Base-by-base conservation (phyloP, 2,797 vertebrate species). In the Poecile montanus region DNA sequence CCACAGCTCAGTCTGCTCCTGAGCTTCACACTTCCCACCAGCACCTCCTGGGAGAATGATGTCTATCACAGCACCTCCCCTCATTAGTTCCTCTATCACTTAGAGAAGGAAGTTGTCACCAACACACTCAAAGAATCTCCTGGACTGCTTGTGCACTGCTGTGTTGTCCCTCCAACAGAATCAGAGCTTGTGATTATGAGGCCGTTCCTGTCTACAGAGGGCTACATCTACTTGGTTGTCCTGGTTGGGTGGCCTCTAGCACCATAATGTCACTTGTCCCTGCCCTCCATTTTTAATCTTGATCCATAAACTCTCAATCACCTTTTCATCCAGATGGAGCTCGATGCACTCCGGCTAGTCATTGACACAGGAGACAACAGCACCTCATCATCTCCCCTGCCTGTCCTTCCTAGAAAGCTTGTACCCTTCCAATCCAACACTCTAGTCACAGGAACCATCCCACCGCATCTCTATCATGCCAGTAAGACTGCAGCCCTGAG, bases 1-100 rank as follows among this genome's bases (percentile, higher is more conserved):
- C 36, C 25, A 26, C 10, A 74, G 48, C 21, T 47, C 30, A 74
- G 13, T 13, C 21, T 27, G 27, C 16, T 62, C 36, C 29, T 44
- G 16, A 56, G 13, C 36, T 21, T 42, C 23, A 11, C 6, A 13
- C 21, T 70, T 30, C 9, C 13, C 0, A 0, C 16, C 36, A 88
- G 19, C 16, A 9, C 10, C 6, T 44, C 42, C 19, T 19, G 7
- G 20, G 19, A 61, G 48, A 61, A 42, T 3, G 61, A 54, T 11
- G 26, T 67, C 15, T 34, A 34, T 20, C 25, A 36, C 0, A 61
- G 40, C 26, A 42, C 13, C 12, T 42, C 10, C 9, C 21, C 21
- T 42, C 1, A 0, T 2, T 42, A 8, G 17, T 23, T 50, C 26
- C 13, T 36, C 15, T 36, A 13, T 22, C 40, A 67, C 21, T 22